Percentiles rank a stretch among this genome's conserved stretches.
Conservation (phyloP, 2,797 vertebrate species). For the Eulemur mongoz region DNA sequence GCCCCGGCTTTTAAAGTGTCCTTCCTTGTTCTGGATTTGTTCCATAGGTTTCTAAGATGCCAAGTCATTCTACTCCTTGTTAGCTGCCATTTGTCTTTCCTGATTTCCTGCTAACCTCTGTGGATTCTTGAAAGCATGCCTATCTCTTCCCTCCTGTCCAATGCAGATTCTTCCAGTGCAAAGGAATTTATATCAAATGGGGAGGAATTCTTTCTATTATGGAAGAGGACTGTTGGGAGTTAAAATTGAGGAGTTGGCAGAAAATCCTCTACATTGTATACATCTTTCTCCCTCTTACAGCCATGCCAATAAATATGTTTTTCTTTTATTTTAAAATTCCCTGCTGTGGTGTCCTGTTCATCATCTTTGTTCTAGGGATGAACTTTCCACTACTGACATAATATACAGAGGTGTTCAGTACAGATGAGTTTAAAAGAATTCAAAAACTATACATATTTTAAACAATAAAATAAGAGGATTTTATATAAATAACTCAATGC, state of each 20-base stretch:
- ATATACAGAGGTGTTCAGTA: conserved; percentile 45
- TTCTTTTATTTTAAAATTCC: conserved; percentile 61
- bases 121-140: conserved; percentile 74
- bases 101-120: conserved; percentile 49
- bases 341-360: conserved; percentile 57
- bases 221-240: conserved; percentile 43
- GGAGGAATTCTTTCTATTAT: conserved; percentile 61
- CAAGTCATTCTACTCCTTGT: conserved; percentile 7
- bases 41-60: conserved; percentile 48
- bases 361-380: conserved; percentile 63
- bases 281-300: conserved; percentile 47
- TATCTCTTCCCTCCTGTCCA: conserved; percentile 71
- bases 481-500: not conserved
- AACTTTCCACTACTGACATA: conserved; percentile 70
- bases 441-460: not conserved
- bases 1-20: not conserved
- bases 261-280: conserved; percentile 36
- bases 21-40: conserved; percentile 45
- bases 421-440: conserved; percentile 48
- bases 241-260: conserved; percentile 56
- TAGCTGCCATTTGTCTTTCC: conserved; percentile 56
- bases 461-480: not conserved
- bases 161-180: conserved; percentile 60
- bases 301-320: conserved; percentile 58
- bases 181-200: conserved; percentile 66